phyloP scores from a whole-genome alignment of 2,888 invertebrate species.

The Cryptosula pallasiana region DNA sequence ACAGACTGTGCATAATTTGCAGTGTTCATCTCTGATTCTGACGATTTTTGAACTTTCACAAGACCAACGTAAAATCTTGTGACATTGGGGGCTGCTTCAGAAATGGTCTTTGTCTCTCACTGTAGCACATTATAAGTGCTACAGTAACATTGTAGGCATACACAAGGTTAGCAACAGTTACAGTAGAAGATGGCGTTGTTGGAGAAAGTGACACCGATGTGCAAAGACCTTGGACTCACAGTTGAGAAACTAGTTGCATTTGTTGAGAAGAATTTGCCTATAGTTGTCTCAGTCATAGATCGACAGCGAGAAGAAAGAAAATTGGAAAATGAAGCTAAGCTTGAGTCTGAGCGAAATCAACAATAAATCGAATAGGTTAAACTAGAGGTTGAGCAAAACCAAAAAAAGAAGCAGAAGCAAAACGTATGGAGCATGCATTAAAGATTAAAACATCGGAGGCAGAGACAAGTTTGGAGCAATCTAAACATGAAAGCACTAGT shows the following conservation, averaged over 20 bases:
- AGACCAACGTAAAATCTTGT: no score
- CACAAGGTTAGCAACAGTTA: no score
- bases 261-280: conserved; percentile 21
- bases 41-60: no score
- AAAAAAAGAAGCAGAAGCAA: conserved; percentile 5
- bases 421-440: not conserved
- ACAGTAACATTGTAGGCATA: no score
- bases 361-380: not conserved
- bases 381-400: not conserved
- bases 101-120: no score
- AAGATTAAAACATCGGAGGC: not conserved
- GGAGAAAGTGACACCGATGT: conserved; percentile 2
- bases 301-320: not conserved
- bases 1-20: no score
- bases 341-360: not conserved
- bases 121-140: no score
- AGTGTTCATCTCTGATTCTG: no score
- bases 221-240: conserved; percentile 1
- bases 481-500: conserved; percentile 17
- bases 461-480: conserved; percentile 19
- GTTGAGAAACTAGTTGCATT: not conserved
- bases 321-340: conserved; percentile 1
- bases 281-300: not conserved
- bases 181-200: no score
- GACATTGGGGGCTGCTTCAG: no score